phyloP scores from a whole-genome alignment of 37 sponge, comb jelly and placozoan genomes.

The Beroe forskalii region DNA sequence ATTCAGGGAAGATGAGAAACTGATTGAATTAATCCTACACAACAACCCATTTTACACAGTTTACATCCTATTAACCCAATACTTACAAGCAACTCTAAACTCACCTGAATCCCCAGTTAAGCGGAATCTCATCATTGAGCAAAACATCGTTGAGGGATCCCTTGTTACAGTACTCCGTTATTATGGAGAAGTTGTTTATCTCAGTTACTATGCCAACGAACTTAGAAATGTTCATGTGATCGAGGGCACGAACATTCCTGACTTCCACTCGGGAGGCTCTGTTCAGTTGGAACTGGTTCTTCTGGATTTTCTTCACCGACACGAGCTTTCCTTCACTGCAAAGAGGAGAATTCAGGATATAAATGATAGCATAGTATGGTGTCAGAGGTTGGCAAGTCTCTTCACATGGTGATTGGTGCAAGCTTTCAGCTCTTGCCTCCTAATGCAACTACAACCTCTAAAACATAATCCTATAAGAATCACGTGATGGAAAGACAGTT shows the following conservation, averaged over 20 bases:
- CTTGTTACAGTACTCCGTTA: constrained; percentile 90
- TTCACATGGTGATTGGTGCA: too few species aligned
- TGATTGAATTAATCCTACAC: too few species aligned
- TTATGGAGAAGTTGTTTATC: constrained; percentile 67
- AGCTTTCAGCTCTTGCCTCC: too few species aligned
- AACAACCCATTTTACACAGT: too few species aligned
- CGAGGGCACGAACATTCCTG: constrained; percentile 75
- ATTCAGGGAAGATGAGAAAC: too few species aligned
- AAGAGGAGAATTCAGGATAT: neutral
- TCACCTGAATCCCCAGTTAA: constrained; percentile 83
- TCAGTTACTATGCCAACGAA: constrained; percentile 78
- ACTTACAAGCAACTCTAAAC: neutral
- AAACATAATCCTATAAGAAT: too few species aligned
- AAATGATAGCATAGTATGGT: too few species aligned
- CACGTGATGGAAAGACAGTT: too few species aligned
- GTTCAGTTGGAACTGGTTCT: constrained; percentile 67
- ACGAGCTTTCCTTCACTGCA: constrained; percentile 81
- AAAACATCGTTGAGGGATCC: constrained; percentile 91
- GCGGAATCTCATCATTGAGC: constrained; percentile 87
- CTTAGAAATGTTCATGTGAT: constrained; percentile 86
- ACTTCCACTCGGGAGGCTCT: constrained; percentile 74
- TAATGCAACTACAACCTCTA: too few species aligned
- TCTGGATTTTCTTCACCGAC: constrained; percentile 76
- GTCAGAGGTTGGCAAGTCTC: too few species aligned
- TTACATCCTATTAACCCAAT: too few species aligned